phyloP scores from a whole-genome alignment of 1,140 invertebrate species.

The Danaus plexippus region DNA sequence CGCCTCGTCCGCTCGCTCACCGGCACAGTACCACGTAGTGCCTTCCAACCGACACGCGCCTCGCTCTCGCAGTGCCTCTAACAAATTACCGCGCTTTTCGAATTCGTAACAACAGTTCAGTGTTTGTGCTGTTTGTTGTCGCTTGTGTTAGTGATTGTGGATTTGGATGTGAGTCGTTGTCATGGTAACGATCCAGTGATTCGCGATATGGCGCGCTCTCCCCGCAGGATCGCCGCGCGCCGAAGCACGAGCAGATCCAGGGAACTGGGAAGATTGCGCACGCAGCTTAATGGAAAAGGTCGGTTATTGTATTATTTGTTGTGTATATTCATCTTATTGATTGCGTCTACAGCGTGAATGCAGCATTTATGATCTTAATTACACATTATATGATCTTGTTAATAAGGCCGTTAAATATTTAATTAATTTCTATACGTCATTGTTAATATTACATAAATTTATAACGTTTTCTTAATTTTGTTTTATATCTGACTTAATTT shows the following conservation, averaged over 20 bases:
- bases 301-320: neutral
- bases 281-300: conserved; percentile 59
- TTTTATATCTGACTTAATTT: no score
- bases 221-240: conserved; percentile 39
- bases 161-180: conserved; percentile 19
- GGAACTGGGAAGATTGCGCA: conserved; percentile 43
- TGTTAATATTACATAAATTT: no score
- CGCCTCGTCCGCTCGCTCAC: conserved; percentile 11
- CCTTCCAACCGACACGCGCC: conserved; percentile 34
- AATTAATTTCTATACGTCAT: no score
- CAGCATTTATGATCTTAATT: no score
- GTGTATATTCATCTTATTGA: no score
- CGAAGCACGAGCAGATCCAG: conserved; percentile 41
- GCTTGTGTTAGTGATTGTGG: conserved; percentile 16
- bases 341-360: no score
- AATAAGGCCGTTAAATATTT: no score
- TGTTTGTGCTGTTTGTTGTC: conserved; percentile 16
- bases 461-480: no score
- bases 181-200: conserved; percentile 6
- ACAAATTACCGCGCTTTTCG: conserved; percentile 10
- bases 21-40: conserved; percentile 24
- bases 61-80: conserved; percentile 13
- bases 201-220: conserved; percentile 47
- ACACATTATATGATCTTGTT: no score
- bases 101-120: conserved; percentile 6